Conservation (phyloP, 2,888 invertebrate genomes). For the Vanessa cardui region DNA sequence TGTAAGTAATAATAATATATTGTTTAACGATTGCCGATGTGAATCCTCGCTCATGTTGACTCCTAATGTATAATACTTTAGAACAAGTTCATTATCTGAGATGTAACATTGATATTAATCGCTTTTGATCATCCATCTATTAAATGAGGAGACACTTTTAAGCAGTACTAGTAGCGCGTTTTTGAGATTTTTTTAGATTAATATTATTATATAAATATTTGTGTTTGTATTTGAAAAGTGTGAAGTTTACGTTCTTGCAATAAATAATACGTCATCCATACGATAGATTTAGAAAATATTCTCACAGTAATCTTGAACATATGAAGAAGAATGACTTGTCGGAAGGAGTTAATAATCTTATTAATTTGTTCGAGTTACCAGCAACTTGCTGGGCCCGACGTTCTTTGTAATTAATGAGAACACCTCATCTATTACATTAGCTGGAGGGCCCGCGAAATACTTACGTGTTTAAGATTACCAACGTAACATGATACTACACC, state of each 20-base stretch:
- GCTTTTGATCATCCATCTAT: too few relatives aligned
- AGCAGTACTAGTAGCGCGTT: too few relatives aligned
- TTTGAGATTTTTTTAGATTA: too few relatives aligned
- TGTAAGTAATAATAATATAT: too few relatives aligned
- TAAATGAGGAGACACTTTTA: too few relatives aligned
- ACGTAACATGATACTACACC: slow-evolving; percentile 51
- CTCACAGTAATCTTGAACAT: slow-evolving; percentile 34
- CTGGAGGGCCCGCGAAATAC: slow-evolving; percentile 69
- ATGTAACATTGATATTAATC: too few relatives aligned
- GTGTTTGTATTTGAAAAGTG: too few relatives aligned
- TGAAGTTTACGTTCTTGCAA: background rate
- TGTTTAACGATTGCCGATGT: too few relatives aligned
- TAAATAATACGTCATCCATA: background rate
- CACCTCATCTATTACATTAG: slow-evolving; percentile 83
- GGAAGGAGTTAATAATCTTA: slow-evolving; percentile 80
- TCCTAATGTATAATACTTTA: too few relatives aligned
- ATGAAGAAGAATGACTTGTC: slow-evolving; percentile 75
- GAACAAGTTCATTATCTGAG: too few relatives aligned
- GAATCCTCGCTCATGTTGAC: too few relatives aligned
- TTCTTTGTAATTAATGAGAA: slow-evolving; percentile 82
- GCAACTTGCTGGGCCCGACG: slow-evolving; percentile 73
- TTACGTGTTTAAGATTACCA: slow-evolving; percentile 67
- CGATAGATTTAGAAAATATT: slow-evolving; percentile 15
- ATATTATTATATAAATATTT: too few relatives aligned
- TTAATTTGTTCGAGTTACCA: slow-evolving; percentile 76